A percentile compares a stretch with the other conserved stretches of the same genome.
phyloP scores from a whole-genome alignment of 2,113 vertebrate species.

The Rallus limicola region DNA sequence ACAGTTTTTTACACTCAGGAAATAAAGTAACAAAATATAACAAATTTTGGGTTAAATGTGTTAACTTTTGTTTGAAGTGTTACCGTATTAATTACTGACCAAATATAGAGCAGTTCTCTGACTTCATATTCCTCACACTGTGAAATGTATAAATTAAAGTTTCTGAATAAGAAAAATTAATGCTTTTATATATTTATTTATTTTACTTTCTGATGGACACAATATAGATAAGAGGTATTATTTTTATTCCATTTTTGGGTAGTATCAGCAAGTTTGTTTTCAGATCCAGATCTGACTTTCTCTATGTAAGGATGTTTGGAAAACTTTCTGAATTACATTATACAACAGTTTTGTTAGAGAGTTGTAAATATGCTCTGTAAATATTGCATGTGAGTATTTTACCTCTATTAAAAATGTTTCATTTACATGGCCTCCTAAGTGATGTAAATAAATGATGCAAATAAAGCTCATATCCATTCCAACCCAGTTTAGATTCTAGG shows the following conservation, averaged over 20 bases:
- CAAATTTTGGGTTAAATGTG: not conserved
- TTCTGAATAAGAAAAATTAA: not conserved
- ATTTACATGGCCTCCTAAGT: not conserved
- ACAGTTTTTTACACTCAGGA: not conserved
- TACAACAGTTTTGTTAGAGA: not conserved
- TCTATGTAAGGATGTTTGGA: fast-evolving
- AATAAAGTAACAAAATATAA: not conserved
- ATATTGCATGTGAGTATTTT: not conserved
- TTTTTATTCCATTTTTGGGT: not conserved
- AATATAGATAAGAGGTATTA: not conserved
- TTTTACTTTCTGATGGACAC: not conserved
- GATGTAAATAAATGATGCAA: not conserved
- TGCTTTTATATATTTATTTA: not conserved
- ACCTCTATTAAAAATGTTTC: not conserved
- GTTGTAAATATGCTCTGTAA: not conserved
- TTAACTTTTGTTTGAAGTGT: not conserved
- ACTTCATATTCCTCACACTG: not conserved
- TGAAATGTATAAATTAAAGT: not conserved
- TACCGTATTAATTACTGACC: not conserved
- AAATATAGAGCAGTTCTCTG: not conserved
- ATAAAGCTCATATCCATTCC: not conserved
- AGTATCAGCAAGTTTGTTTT: not conserved
- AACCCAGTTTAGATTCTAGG: not conserved
- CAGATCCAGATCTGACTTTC: not conserved
- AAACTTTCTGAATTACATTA: not conserved